Evolutionary conservation across 2,113 vertebrate genomes (phyloP).

Genomic region (Bubo bubo): DNA sequence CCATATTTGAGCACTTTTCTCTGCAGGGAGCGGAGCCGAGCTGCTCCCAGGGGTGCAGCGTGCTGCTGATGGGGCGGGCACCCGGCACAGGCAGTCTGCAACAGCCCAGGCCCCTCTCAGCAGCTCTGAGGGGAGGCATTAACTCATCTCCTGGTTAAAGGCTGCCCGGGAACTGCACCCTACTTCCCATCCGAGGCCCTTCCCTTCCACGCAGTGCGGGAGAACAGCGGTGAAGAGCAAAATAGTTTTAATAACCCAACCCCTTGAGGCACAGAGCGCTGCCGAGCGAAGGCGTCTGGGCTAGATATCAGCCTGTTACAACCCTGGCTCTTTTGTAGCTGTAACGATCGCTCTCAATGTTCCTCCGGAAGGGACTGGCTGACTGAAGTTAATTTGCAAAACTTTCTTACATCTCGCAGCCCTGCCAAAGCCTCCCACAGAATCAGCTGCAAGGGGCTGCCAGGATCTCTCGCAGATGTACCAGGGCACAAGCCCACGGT

Average conservation of each 20-base stretch:
- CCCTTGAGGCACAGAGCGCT: not conserved
- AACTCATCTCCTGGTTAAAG: not conserved
- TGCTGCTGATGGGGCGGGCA: fast-evolving
- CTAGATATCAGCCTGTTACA: not conserved
- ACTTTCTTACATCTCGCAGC: not conserved
- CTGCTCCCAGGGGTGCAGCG: fast-evolving
- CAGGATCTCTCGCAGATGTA: slow-evolving; percentile 35
- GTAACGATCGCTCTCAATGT: not conserved
- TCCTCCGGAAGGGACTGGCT: slow-evolving; percentile 41
- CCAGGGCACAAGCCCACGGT: not conserved
- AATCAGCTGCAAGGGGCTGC: not conserved
- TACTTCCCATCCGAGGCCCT: fast-evolving
- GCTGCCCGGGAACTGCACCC: not conserved
- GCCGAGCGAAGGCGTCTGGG: not conserved
- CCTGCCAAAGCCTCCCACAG: slow-evolving; percentile 35
- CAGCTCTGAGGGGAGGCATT: not conserved
- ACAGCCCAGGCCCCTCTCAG: not conserved
- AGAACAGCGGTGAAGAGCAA: not conserved
- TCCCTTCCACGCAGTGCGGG: not conserved
- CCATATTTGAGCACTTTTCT: fast-evolving
- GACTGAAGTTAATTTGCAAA: not conserved
- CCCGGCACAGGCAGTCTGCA: not conserved
- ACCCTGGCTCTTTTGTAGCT: not conserved
- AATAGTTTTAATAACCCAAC: not conserved
- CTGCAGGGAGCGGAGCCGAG: fast-evolving